Conservation (phyloP, 1,140 invertebrate genomes). For the Brachionus rubens region DNA sequence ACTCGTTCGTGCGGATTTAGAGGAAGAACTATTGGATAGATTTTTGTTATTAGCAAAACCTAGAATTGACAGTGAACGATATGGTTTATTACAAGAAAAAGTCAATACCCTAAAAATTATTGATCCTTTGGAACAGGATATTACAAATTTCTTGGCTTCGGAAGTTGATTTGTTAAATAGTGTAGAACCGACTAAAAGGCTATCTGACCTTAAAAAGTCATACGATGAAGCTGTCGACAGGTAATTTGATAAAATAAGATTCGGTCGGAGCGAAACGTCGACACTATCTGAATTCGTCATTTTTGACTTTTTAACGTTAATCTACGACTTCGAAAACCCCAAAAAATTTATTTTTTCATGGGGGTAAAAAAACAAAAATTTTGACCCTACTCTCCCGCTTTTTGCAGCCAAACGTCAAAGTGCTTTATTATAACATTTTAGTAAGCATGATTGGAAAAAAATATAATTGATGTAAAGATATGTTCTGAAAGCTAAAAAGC, state of each 20-base stretch:
- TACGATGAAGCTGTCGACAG: slow-evolving; percentile 59
- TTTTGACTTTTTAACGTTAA: too few species aligned
- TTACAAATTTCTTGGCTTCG: slow-evolving; percentile 54
- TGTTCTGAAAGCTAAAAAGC: too few species aligned
- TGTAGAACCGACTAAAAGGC: slow-evolving; percentile 55
- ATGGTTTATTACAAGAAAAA: slow-evolving; percentile 54
- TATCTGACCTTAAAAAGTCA: slow-evolving; percentile 58
- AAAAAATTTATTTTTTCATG: too few species aligned
- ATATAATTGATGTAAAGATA: too few species aligned
- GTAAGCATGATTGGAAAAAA: too few species aligned
- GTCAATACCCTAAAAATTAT: slow-evolving; percentile 54
- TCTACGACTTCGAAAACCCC: too few species aligned
- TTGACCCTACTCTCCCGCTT: too few species aligned
- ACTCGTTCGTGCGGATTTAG: slow-evolving; percentile 51
- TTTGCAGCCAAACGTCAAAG: too few species aligned
- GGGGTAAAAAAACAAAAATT: too few species aligned
- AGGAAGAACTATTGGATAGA: slow-evolving; percentile 56
- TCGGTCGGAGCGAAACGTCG: slow-evolving; percentile 50
- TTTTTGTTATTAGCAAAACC: slow-evolving; percentile 58
- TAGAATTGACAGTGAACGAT: slow-evolving; percentile 56
- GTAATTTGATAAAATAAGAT: too few species aligned
- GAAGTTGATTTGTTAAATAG: slow-evolving; percentile 57
- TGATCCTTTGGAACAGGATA: slow-evolving; percentile 54
- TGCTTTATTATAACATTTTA: too few species aligned
- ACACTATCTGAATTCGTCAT: slow-evolving; percentile 19